Evolutionary conservation across 2,797 vertebrate genomes (phyloP).

Genomic region (Sebastes melanostomus): DNA sequence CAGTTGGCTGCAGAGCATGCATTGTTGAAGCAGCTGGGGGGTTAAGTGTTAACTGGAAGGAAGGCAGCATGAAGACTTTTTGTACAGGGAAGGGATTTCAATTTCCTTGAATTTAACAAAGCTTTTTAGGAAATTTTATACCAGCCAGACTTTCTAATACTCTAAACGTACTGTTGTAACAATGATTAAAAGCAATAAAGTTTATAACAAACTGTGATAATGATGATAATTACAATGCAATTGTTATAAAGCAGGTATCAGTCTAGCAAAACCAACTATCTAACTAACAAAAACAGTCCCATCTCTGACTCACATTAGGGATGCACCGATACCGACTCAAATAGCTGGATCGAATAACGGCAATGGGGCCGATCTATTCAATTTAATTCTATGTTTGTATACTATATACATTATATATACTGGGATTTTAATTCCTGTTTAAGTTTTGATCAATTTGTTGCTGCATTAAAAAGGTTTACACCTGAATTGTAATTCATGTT

Average conservation of each 20-base stretch:
- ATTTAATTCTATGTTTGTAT: too few relatives aligned
- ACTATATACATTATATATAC: too few relatives aligned
- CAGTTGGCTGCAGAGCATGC: not conserved
- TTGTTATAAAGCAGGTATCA: not conserved
- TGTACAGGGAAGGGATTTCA: not conserved
- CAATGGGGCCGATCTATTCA: too few relatives aligned
- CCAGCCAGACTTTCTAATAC: not conserved
- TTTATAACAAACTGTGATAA: not conserved
- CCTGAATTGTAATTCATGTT: too few relatives aligned
- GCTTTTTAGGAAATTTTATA: not conserved
- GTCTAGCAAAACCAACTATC: not conserved
- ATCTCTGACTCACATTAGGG: not conserved
- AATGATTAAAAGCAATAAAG: not conserved
- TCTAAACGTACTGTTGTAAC: not conserved
- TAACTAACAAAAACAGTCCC: not conserved
- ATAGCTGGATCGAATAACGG: too few relatives aligned
- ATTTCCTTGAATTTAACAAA: not conserved
- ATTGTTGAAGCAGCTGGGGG: not conserved
- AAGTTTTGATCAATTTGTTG: too few relatives aligned
- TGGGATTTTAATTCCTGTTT: too few relatives aligned
- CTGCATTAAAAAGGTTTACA: too few relatives aligned
- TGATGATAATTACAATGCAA: not conserved
- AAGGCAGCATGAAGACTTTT: not conserved
- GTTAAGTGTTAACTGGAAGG: constrained; percentile 15
- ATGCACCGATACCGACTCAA: too few relatives aligned